Base-by-base conservation (phyloP, 2,797 vertebrate species). In the Sebastes taczanowskii region DNA sequence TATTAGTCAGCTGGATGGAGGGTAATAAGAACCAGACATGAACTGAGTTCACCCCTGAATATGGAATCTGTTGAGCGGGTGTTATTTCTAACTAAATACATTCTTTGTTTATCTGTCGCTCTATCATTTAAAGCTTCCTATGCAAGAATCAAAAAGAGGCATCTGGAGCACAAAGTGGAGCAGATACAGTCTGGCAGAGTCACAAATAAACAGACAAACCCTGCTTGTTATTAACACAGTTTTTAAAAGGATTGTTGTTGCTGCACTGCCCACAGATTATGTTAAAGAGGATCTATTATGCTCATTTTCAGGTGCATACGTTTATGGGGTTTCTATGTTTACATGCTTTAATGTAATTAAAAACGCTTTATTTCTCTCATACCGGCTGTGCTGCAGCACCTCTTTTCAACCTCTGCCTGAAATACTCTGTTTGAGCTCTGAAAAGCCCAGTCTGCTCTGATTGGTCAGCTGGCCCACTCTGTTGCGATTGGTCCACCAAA, bases 1-100 rank as follows among this genome's bases (percentile, higher is more conserved):
- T 76, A 78, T 88, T 86, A 88, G 87, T 95, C 91, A 93, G 87
- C 91, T 93, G 87, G 77, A 90, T 84, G 73, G 86, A 86, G 10
- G 25, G 60, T 94, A 93, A 96, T 93, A 71, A 27, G 85, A 95
- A 95, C 80, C 95, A 96, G 93, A 93, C 89, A 11, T 91, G 91
- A 86, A 93, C 92, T 56, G 76, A 89, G 64, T 70, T 88, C 55
- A 94, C 87, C 89, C 70, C 70, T 58, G 78, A 76, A 82, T 82
- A 84, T 86, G 87, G 86, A 84, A 89, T 92, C 87, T 89, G 87
- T 81, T 86, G 82, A 91, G 89, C 60, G 72, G 70, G 66, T 89
- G 67, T 84, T 82, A 83, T 89, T 92, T 74, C 87, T 71, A 80
- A 86, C 67, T 70, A 90, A 91, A 89, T 81, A 87, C 68, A 83